A percentile compares a stretch with the other conserved stretches of the same genome.
phyloP scores from a whole-genome alignment of 2,113 vertebrate species.

The Grus americana region DNA sequence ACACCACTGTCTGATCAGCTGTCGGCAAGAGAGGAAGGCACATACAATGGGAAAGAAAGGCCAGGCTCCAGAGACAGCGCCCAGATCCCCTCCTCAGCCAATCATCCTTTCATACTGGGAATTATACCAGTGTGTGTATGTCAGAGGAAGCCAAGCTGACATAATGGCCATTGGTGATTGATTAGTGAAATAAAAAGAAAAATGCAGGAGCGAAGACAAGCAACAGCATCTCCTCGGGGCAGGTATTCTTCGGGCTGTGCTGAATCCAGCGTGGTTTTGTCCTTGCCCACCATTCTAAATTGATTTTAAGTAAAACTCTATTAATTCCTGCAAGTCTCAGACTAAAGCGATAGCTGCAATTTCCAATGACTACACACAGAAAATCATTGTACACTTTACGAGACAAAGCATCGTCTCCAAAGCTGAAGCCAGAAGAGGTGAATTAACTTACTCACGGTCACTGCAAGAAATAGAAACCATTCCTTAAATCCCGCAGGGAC shows the following conservation, averaged over 20 bases:
- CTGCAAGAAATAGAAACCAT: background rate
- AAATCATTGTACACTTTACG: accelerated
- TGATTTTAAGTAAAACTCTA: background rate
- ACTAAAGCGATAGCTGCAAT: background rate
- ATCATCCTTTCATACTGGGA: background rate
- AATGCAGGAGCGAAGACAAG: background rate
- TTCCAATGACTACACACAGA: background rate
- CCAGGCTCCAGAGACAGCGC: background rate
- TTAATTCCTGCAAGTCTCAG: background rate
- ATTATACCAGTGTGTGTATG: background rate
- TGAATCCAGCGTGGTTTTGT: background rate
- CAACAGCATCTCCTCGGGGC: background rate
- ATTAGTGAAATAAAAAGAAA: background rate
- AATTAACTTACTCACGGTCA: background rate
- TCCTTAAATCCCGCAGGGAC: background rate
- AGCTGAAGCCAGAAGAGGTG: background rate
- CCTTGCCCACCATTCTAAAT: background rate
- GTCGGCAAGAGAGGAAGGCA: background rate
- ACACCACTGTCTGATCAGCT: conserved; percentile 1
- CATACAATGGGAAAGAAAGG: background rate
- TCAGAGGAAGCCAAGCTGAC: background rate
- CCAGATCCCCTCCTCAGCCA: background rate
- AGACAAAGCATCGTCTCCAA: background rate
- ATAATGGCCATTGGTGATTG: background rate
- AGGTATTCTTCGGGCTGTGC: background rate